Evolutionary conservation across 2,797 vertebrate genomes (phyloP).

Genomic region (Anniella stebbinsi): DNA sequence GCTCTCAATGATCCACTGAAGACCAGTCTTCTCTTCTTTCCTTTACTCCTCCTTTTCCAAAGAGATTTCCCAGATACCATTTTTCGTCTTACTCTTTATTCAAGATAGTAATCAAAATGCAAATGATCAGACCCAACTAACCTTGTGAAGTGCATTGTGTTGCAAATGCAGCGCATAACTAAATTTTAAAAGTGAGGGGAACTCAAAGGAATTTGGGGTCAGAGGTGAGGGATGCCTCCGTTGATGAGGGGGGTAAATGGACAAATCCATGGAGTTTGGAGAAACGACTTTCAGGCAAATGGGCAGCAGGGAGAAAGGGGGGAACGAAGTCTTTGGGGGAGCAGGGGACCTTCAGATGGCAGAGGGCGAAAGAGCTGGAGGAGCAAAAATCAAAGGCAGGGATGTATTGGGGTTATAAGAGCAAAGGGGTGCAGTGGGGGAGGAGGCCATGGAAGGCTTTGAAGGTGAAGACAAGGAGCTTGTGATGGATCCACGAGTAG

Average conservation of each 20-base stretch:
- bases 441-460: not conserved
- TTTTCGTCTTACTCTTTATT: constrained; percentile 66
- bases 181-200: constrained; percentile 32
- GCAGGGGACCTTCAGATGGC: not conserved
- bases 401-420: not conserved
- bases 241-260: constrained; percentile 28
- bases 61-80: constrained; percentile 53
- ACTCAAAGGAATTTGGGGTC: constrained; percentile 24
- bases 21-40: constrained; percentile 34
- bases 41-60: constrained; percentile 53
- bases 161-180: constrained; percentile 45
- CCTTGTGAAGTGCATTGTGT: constrained; percentile 61
- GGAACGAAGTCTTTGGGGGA: not conserved
- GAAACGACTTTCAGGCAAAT: not conserved
- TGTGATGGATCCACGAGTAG: not conserved
- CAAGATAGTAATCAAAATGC: constrained; percentile 79
- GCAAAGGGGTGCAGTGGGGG: not conserved
- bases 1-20: constrained; percentile 65
- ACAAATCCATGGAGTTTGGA: constrained; percentile 25
- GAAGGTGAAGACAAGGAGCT: not conserved
- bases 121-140: constrained; percentile 73
- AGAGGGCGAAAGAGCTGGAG: not conserved
- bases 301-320: not conserved
- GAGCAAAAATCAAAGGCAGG: not conserved
- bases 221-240: constrained; percentile 26